Conservation (phyloP, 1,140 invertebrate genomes). For the Zaprionus davidi region DNA sequence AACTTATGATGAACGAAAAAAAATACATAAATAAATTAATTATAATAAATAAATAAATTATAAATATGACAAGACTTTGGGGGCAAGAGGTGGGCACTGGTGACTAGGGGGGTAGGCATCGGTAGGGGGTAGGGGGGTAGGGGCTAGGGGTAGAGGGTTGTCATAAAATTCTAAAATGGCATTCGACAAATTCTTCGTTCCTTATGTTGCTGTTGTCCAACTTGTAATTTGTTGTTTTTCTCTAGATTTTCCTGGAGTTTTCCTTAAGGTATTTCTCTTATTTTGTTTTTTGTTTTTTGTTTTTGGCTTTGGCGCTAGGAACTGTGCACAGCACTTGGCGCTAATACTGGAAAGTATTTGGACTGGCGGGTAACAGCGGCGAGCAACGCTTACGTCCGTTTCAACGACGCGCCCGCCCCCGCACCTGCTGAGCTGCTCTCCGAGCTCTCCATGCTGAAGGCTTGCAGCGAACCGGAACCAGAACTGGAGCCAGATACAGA, state of each 20-base stretch:
- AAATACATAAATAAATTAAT: slow-evolving; percentile 41
- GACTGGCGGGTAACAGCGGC: neutral
- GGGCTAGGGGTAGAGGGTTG: neutral
- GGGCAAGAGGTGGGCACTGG: neutral
- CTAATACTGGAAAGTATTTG: slow-evolving; percentile 38
- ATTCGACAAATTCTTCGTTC: slow-evolving; percentile 72
- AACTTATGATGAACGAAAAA: slow-evolving; percentile 19
- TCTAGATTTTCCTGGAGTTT: slow-evolving; percentile 11
- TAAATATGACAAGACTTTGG: slow-evolving; percentile 7
- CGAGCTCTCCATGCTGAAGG: slow-evolving; percentile 32
- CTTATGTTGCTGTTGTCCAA: neutral
- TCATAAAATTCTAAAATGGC: slow-evolving; percentile 69
- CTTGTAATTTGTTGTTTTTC: neutral
- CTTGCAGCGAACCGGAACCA: slow-evolving; percentile 14
- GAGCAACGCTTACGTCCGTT: neutral
- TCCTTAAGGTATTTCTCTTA: neutral
- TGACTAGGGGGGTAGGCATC: too few relatives aligned
- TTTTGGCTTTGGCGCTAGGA: slow-evolving; percentile 29
- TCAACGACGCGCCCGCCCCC: neutral
- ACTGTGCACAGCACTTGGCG: slow-evolving; percentile 30
- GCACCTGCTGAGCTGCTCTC: slow-evolving; percentile 9
- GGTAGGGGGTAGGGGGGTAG: neutral
- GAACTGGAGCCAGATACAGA: slow-evolving; percentile 15
- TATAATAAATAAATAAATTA: slow-evolving; percentile 60
- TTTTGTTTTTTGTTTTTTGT: neutral